phyloP scores from a whole-genome alignment of 2,888 invertebrate genomes.

The Griposia aprilina region DNA sequence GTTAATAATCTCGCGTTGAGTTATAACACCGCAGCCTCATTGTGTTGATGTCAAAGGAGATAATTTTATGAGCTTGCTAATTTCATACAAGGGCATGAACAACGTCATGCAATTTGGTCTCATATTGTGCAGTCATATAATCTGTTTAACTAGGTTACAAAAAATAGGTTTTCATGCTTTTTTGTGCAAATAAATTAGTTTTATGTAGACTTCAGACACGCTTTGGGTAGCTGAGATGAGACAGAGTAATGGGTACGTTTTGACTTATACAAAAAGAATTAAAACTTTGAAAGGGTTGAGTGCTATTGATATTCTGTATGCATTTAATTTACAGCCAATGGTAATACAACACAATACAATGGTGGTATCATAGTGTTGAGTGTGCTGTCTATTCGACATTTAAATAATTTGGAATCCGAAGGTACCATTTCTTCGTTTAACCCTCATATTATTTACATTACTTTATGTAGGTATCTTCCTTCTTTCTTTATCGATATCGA shows the following conservation, averaged over 20 bases:
- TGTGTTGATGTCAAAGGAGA: slow-evolving; percentile 65
- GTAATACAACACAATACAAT: too few species aligned
- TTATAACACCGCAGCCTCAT: slow-evolving; percentile 36
- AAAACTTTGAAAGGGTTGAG: neutral
- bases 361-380: too few species aligned
- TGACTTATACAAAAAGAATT: neutral
- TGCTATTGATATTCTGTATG: neutral
- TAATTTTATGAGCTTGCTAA: slow-evolving; percentile 63
- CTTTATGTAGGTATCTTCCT: neutral
- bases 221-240: neutral
- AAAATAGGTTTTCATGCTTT: slow-evolving; percentile 21
- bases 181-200: neutral
- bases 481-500: neutral
- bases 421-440: neutral
- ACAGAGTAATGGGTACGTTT: neutral
- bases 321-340: neutral
- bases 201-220: neutral
- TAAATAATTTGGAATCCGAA: neutral
- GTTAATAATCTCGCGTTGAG: slow-evolving; percentile 30
- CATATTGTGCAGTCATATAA: slow-evolving; percentile 28
- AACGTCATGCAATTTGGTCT: slow-evolving; percentile 35
- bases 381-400: neutral
- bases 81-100: slow-evolving; percentile 36
- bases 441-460: neutral
- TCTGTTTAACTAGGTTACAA: slow-evolving; percentile 7